Conservation (phyloP, 1,140 invertebrate genomes). For the Macrocentrus cingulum region DNA sequence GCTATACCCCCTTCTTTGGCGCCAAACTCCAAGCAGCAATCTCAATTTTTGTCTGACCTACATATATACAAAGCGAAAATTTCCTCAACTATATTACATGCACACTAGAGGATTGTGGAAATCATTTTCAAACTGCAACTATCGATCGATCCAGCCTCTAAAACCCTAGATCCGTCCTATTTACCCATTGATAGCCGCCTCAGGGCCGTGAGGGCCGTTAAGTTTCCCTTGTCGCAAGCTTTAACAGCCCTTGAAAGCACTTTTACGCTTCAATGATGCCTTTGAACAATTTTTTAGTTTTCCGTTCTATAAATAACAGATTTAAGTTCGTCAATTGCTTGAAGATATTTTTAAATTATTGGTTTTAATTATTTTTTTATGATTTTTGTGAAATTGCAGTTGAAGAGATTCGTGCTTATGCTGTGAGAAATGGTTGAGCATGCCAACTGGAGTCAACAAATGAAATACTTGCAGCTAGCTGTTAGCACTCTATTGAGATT, state of each 20-base stretch:
- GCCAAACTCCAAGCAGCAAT: background rate
- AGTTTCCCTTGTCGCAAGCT: too few relatives aligned
- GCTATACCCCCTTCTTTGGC: too few relatives aligned
- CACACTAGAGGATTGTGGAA: background rate
- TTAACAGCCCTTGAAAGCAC: background rate
- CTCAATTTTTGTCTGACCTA: conserved; percentile 7
- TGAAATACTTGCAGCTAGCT: background rate
- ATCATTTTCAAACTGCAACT: background rate
- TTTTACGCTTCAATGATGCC: background rate
- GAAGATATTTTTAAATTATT: too few relatives aligned
- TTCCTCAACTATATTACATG: background rate
- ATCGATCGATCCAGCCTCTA: conserved; percentile 19
- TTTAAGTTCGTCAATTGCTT: too few relatives aligned
- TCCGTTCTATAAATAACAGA: too few relatives aligned
- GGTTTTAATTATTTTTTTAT: background rate
- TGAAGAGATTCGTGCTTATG: too few relatives aligned
- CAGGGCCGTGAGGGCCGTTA: conserved; percentile 19
- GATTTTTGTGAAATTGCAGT: too few relatives aligned
- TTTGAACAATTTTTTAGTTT: background rate
- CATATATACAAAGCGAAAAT: background rate
- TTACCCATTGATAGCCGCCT: background rate
- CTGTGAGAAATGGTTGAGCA: too few relatives aligned
- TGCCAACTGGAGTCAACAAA: background rate
- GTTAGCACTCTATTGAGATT: conserved; percentile 9
- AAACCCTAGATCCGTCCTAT: conserved; percentile 19